Evolutionary conservation across 2,797 vertebrate genomes (phyloP), one percentile per base, ranked within the genome.

Genomic region (Ceryle rudis): DNA sequence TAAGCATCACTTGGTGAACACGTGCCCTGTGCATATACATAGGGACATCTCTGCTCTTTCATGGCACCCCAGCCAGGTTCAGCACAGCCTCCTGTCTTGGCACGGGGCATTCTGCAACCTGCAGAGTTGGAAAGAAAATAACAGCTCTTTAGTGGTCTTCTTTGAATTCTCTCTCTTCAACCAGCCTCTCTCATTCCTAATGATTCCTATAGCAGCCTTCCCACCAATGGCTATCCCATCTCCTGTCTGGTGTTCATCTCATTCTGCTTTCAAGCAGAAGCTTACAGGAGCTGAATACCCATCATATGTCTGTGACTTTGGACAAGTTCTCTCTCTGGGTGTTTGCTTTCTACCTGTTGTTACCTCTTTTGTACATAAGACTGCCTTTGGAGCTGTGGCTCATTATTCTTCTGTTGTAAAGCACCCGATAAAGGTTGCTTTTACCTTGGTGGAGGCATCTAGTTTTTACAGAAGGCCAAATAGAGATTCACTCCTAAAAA

Each of bases 1-100:
- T 46, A 35, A 64, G 37, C 3, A 8, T 65, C n/a, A 3, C 33
- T 26, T 14, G 61, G 22, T 26, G 57, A 28, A 21, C 9, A 33
- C 2, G 1, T 6, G 21, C 12, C 54, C 51, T 20, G 2, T 51
- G 26, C 1, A 6, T 19, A 26, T 9, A 35, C 11, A 5, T 5
- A 28, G 39, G 19, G 13, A 4, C 23, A 2, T 52, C 58, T 44
- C 67, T 89, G 52, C 64, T 21, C 35, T 51, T 54, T 31, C 64
- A 41, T 0, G 1, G 57, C 41, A 21, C 7, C 31, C 25, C 18
- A 29, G 29, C 22, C 55, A 75, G n/a, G 17, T 35, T 85, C 81
- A 81, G 47, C 79, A 61, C 9, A 13, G 33, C 22, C 67, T 41
- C 26, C 31, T 70, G 16, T 13, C 47, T 35, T 1, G 0, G 42